These are phyloP conservation scores for Mus pahari DNA, from an alignment of 2,113 vertebrate species.

Conservation along the genomic window DNA sequence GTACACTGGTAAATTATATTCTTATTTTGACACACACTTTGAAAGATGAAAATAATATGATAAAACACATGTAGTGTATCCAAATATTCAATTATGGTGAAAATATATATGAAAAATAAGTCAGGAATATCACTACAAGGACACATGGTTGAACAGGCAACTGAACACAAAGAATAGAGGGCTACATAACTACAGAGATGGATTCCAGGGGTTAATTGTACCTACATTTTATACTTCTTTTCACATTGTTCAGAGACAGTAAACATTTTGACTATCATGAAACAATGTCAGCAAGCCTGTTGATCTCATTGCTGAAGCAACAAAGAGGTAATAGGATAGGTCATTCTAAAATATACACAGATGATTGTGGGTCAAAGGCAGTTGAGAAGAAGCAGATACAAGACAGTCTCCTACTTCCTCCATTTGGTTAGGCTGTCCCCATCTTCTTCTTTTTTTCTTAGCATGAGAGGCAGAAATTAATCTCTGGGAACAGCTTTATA, in stretches of 20 bases:
- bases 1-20: not conserved
- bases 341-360: not conserved
- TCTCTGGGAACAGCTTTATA: not conserved
- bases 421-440: not conserved
- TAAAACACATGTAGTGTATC: not conserved
- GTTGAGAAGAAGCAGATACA: not conserved
- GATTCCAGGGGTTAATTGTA: not conserved
- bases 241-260: not conserved
- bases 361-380: not conserved
- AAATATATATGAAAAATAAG: not conserved
- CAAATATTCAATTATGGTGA: not conserved
- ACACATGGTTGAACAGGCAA: not conserved
- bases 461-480: not conserved
- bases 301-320: not conserved
- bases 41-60: not conserved
- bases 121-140: conserved; percentile 5
- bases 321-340: not conserved
- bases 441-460: not conserved
- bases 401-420: not conserved
- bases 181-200: not conserved
- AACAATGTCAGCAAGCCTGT: not conserved
- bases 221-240: not conserved
- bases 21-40: not conserved
- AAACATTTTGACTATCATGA: not conserved
- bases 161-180: not conserved